Base-by-base conservation (phyloP, 1,140 invertebrate genomes). In the Lucilia sericata region DNA sequence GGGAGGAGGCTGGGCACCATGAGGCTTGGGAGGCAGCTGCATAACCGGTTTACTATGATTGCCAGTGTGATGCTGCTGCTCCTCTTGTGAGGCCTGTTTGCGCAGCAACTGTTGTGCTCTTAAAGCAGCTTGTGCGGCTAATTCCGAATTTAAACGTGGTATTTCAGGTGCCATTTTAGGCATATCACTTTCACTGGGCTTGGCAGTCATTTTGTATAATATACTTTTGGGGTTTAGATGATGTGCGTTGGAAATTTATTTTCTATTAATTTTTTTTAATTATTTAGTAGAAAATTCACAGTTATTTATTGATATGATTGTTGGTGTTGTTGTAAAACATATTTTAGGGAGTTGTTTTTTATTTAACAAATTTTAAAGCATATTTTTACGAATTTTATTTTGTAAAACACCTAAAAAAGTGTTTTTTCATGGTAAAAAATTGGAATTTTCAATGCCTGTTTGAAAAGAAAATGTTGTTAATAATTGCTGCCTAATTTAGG, bases 81-180 rank as follows among this genome's bases (percentile, higher is more conserved):
- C 82, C 14, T 90, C 89, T 81, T 87, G 88, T 9, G 86, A 88
- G 74, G 82, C 85, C 84, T 90, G 89, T 36, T 89, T 91, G 21
- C 88, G 85, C 55, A 90, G 85, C 83, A 91, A 84, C 78, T 91
- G 88, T 82, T 91, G 88, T 5, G 86, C 90, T 3, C 90, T 85
- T 7, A 91, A 83, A 10, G 90, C 90, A 3, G 90, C 90, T 85
- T 91, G 90, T 47, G 90, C 89, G 5, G 90, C 90, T 83, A 91
- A 36, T 82, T 90, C 90, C 2, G 88, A 89, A 82, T 86, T 89
- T 55, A 91, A 86, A 14, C 89, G 87, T 42, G 90, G 89, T 85
- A 91, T 91, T 83, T 91, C 90, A 5, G 90, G 87, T 49, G 88
- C 87, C 76, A 91, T 82, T 78, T 91, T 90, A 3, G 88, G 84